Evolutionary conservation across 2,797 vertebrate genomes (phyloP).

Genomic region (Leptatherina wallacei): DNA sequence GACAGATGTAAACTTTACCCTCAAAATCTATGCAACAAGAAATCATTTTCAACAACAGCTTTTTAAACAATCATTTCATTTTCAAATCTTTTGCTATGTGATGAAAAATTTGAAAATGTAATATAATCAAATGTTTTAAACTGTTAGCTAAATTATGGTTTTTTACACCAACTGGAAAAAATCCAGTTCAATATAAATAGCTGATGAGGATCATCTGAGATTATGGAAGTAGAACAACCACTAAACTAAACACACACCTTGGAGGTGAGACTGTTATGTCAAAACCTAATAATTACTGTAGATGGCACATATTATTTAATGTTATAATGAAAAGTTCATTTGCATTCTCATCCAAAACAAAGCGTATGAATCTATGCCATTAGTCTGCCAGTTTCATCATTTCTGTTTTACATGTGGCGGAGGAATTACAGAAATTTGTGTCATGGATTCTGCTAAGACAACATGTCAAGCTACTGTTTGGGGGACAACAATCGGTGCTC

Average conservation of each 20-base stretch:
- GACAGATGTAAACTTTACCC: background rate
- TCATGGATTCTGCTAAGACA: background rate
- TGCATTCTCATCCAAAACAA: background rate
- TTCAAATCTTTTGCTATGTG: background rate
- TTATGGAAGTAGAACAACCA: background rate
- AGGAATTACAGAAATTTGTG: background rate
- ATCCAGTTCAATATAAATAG: background rate
- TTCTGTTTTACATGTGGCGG: background rate
- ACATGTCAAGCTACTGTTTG: conserved; percentile 14
- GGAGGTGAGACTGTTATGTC: background rate
- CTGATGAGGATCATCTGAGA: background rate
- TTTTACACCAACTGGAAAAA: background rate
- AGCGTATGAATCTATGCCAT: background rate
- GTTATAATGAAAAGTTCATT: background rate
- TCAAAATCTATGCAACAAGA: background rate
- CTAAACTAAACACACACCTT: conserved; percentile 1
- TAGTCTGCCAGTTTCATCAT: background rate
- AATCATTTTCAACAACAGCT: background rate
- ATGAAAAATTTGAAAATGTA: background rate
- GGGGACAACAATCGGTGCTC: conserved; percentile 15
- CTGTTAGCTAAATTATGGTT: background rate
- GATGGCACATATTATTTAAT: background rate
- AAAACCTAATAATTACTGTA: conserved; percentile 4
- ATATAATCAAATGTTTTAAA: background rate
- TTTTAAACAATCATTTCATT: background rate